A percentile compares a stretch with the other conserved stretches of the same genome.
Conservation (phyloP, 1,140 invertebrate species). For the Calliopsis andreniformis region DNA sequence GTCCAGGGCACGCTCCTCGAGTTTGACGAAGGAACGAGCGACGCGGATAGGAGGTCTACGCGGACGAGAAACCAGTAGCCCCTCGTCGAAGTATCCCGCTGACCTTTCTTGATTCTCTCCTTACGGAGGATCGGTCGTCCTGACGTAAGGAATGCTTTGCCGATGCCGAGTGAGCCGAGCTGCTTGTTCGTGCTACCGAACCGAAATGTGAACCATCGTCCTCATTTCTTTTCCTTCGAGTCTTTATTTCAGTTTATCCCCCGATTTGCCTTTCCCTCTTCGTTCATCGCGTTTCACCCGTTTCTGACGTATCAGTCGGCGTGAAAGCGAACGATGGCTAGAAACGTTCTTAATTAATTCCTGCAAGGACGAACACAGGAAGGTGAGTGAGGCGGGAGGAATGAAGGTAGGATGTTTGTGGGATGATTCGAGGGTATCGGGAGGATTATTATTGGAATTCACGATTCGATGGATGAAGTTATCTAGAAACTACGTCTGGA, state of each 20-base stretch:
- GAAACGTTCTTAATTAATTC: constrained; percentile 61
- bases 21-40: constrained; percentile 60
- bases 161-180: constrained; percentile 58
- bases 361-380: background rate
- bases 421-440: background rate
- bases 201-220: constrained; percentile 39
- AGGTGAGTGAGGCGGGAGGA: no score
- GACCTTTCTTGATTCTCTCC: constrained; percentile 72
- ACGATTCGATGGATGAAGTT: no score
- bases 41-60: constrained; percentile 33
- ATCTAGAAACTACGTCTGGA: no score
- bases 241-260: background rate
- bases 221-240: background rate
- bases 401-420: no score
- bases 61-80: constrained; percentile 73
- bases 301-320: constrained; percentile 52
- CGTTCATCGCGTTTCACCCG: constrained; percentile 46
- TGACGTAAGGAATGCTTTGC: constrained; percentile 77
- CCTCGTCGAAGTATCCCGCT: constrained; percentile 75
- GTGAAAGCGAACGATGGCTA: constrained; percentile 51
- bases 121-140: constrained; percentile 63
- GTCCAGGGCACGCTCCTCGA: constrained; percentile 39
- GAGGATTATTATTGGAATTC: no score
- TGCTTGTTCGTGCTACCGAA: constrained; percentile 58
- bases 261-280: constrained; percentile 43